Evolutionary conservation across 1,140 invertebrate species (phyloP), one percentile per base, ranked within the genome.

Genomic region (Harpegnathos saltator): DNA sequence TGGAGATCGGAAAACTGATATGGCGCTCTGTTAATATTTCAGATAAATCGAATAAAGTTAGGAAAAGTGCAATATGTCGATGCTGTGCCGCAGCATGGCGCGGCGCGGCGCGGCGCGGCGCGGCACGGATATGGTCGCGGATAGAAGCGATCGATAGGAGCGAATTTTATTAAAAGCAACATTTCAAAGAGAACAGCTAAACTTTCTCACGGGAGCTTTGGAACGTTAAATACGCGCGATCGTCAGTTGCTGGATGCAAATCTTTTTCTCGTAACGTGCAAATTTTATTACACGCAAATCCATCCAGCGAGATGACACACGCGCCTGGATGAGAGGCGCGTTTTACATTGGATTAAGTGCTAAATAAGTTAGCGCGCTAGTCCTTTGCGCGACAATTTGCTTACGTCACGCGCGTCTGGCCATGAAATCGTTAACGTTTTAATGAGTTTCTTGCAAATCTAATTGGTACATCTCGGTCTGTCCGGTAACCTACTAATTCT

Each of bases 381-480:
- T 71, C n/a, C 65, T 58, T 80, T 58, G 14, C 54, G 65, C 22
- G 38, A 80, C 66, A 80, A 80, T 71, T 80, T 80, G 65, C 52
- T 78, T 58, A 78, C 17, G 54, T 58, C 48, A 52, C 44, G 24
- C 66, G 38, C 24, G 54, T 69, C 17, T 69, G 65, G 0, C 38
- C 52, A 59, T 65, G 59, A 75, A 75, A 75, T 59, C n/a, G 38
- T 71, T 69, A 80, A 69, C 54, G n/a, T 80, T 80, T 80, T 80
- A 80, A 80, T 80, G 75, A 80, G 52, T 80, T 71, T 69, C 65
- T 59, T 44, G 52, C 14, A 71, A 71, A 71, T 80, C n/a, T 80
- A 71, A 71, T 69, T 71, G 63, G 29, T 58, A 68, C 29, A 26
- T 69, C 38, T 44, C 17, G 38, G 22, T 15, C 52, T 19, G 17